Evolutionary conservation across 2,888 invertebrate genomes (phyloP), one percentile per base, ranked within the genome.

Genomic region (Drosophila suboccidentalis): DNA sequence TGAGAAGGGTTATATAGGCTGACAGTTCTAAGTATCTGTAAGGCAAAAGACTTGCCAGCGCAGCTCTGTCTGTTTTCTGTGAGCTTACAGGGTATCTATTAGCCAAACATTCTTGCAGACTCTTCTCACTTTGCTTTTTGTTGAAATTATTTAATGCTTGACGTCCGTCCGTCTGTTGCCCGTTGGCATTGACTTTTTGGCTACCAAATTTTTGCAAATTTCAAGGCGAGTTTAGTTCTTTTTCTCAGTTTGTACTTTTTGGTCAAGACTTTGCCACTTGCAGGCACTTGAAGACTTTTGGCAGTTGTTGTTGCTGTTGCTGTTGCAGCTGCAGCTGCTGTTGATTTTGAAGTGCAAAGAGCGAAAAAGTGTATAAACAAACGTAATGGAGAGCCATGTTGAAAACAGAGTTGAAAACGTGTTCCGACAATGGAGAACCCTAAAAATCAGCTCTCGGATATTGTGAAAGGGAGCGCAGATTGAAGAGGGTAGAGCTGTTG

Each of bases 301-400:
- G 41, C 71, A 79, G 78, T 49, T 72, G 62, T 53, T 57, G 50
- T 26, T 70, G 51, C 10, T 19, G 43, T 13, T 55, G 54, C 22
- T 34, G 34, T 19, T 32, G 39, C 26, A 38, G 57, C 8, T 50
- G 67, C 22, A 53, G 58, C 39, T 57, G 64, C 26, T 85, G 71
- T 80, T 88, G 83, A 80, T 88, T 88, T 80, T 82, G 61, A 80
- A 86, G 89, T 88, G 84, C 84, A 89, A 81, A 78, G 82, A 87
- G 75, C 71, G 74, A 87, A 89, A 82, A 78, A 80, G 84, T 80
- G 75, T 67, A 84, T 80, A 83, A 84, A 89, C 87, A 89, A 84
- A 89, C 81, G 87, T 89, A 84, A 84, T 89, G 81, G 78, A 89
- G 87, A 84, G 75, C 71, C 70, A 76, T 75, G 79, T 61, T 66